Percentiles rank a stretch among this genome's conserved stretches.
Conservation (phyloP, 2,888 invertebrate genomes). For the Napeogenes sylphis region DNA sequence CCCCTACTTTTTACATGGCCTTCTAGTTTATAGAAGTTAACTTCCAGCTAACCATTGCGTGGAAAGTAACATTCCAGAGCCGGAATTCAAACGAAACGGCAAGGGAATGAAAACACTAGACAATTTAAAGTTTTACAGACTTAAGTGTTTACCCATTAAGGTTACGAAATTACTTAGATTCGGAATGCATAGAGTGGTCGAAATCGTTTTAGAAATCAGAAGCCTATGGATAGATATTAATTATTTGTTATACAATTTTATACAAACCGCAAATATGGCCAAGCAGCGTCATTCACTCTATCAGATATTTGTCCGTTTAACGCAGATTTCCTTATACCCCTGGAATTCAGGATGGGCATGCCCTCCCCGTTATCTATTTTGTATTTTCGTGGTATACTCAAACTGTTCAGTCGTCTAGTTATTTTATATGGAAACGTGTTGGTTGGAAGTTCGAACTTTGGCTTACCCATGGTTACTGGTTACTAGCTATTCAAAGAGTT, state of each 20-base stretch:
- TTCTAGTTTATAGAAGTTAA: too few species aligned
- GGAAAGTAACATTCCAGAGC: too few species aligned
- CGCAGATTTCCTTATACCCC: slow-evolving; percentile 56
- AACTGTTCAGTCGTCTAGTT: slow-evolving; percentile 46
- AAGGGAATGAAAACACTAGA: too few species aligned
- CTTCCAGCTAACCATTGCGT: too few species aligned
- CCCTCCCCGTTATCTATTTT: slow-evolving; percentile 47
- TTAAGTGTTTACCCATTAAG: too few species aligned
- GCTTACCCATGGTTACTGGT: slow-evolving; percentile 46
- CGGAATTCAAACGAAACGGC: too few species aligned
- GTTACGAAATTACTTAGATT: too few species aligned
- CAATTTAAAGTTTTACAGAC: too few species aligned
- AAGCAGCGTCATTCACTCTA: slow-evolving; percentile 56
- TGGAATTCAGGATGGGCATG: slow-evolving; percentile 48
- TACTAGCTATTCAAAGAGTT: slow-evolving; percentile 47
- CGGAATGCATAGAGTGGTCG: too few species aligned
- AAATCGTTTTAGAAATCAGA: too few species aligned
- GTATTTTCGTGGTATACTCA: slow-evolving; percentile 51
- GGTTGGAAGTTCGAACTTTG: slow-evolving; percentile 51
- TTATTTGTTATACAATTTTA: neutral
- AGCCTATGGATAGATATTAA: neutral
- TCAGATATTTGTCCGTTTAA: slow-evolving; percentile 44
- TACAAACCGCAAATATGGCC: slow-evolving; percentile 60
- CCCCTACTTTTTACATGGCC: too few species aligned
- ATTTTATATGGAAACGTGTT: slow-evolving; percentile 54